These are phyloP conservation scores for Sander lucioperca DNA, from an alignment of 2,113 vertebrate species.

Conservation along the genomic window DNA sequence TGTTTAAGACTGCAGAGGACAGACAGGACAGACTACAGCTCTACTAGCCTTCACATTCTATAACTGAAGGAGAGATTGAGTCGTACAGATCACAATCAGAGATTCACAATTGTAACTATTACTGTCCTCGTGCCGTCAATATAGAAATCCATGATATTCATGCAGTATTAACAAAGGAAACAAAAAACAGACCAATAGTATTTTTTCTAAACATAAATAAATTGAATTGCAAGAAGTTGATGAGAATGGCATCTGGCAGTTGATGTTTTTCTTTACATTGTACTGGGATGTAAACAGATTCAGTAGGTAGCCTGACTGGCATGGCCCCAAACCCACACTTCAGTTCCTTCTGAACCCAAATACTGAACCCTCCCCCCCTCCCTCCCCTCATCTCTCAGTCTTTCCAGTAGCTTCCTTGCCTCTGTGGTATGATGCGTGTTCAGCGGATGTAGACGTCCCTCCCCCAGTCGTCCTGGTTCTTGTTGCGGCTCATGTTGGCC, in stretches of 20 bases:
- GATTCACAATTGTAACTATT: conserved; percentile 68
- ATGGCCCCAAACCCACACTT: conserved; percentile 63
- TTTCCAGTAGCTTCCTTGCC: conserved; percentile 39
- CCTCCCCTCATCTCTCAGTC: conserved; percentile 22
- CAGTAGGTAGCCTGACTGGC: conserved; percentile 71
- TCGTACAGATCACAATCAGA: conserved; percentile 65
- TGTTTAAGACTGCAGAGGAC: conserved; percentile 84
- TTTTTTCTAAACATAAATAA: conserved; percentile 70
- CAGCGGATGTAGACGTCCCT: conserved; percentile 93
- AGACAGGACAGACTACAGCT: conserved; percentile 63
- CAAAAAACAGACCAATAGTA: conserved; percentile 69
- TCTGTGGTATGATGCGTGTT: conserved; percentile 51
- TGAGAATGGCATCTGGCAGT: conserved; percentile 74
- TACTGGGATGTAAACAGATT: conserved; percentile 83
- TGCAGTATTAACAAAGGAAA: conserved; percentile 83
- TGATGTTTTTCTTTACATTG: conserved; percentile 76
- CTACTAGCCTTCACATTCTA: conserved; percentile 62
- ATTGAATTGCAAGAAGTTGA: conserved; percentile 69
- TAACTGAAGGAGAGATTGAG: conserved; percentile 58
- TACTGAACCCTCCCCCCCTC: neutral
- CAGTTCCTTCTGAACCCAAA: conserved; percentile 30
- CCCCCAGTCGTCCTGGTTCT: conserved; percentile 91
- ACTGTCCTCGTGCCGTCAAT: conserved; percentile 78
- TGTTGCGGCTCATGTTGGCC: conserved; percentile 85
- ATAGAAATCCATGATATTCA: conserved; percentile 79